phyloP scores from a whole-genome alignment of 2,797 vertebrate species.

The Ctenochaetus hawaiiensis region DNA sequence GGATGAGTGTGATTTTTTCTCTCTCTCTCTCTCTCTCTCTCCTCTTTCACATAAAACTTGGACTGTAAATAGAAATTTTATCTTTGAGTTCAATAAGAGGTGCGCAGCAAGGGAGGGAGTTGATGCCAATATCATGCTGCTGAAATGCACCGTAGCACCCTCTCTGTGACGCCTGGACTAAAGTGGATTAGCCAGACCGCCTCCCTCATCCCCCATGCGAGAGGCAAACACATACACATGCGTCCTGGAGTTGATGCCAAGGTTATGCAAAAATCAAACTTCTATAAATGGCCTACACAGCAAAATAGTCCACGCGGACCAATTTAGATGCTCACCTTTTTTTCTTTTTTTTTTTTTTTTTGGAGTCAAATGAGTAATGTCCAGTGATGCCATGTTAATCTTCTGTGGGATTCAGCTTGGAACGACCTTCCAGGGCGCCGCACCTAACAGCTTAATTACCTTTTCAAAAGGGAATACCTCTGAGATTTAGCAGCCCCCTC shows the following conservation, averaged over 20 bases:
- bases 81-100: constrained; percentile 59
- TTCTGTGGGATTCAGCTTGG: constrained; percentile 73
- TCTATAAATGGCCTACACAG: constrained; percentile 59
- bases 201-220: constrained; percentile 40
- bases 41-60: constrained; percentile 54
- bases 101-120: constrained; percentile 29
- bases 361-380: constrained; percentile 75
- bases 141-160: constrained; percentile 44
- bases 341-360: constrained; percentile 14
- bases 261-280: constrained; percentile 67
- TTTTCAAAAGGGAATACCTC: constrained; percentile 77
- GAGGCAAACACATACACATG: constrained; percentile 37
- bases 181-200: constrained; percentile 56
- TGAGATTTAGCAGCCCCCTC: constrained; percentile 68
- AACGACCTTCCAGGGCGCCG: constrained; percentile 75
- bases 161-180: constrained; percentile 52
- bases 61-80: constrained; percentile 65
- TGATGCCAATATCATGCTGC: constrained; percentile 46
- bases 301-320: constrained; percentile 53
- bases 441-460: constrained; percentile 80
- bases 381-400: constrained; percentile 75
- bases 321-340: constrained; percentile 56
- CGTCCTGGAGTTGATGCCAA: constrained; percentile 54
- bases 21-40: constrained; percentile 6
- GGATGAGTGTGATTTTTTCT: constrained; percentile 35